phyloP scores from a whole-genome alignment of 2,113 vertebrate genomes.

The Entomyzon cyanotis region DNA sequence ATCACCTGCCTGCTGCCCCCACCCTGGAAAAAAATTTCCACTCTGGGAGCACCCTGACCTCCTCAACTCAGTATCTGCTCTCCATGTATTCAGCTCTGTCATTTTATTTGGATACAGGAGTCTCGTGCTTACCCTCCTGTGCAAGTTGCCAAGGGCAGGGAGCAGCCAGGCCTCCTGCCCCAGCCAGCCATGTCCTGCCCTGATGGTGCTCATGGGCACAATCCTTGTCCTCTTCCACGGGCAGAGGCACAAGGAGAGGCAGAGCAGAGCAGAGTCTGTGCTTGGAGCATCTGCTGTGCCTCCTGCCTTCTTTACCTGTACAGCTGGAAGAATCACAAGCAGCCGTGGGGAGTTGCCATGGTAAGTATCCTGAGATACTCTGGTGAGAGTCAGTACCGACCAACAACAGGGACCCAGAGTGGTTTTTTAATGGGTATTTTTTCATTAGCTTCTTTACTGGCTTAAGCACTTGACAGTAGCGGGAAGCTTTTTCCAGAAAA shows the following conservation, averaged over 20 bases:
- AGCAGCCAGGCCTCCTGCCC: neutral
- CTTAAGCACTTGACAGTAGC: neutral
- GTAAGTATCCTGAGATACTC: neutral
- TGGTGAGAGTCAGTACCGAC: accelerated
- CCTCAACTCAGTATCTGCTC: neutral
- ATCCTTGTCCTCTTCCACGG: neutral
- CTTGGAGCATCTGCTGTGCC: neutral
- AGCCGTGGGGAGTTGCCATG: accelerated
- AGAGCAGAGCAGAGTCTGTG: neutral
- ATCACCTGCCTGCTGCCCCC: neutral
- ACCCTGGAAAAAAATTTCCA: neutral
- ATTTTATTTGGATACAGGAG: neutral
- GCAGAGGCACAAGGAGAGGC: accelerated
- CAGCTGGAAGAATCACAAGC: neutral
- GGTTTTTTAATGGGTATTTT: neutral
- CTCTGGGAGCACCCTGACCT: neutral
- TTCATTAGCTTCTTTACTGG: neutral
- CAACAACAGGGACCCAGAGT: neutral
- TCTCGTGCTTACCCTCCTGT: accelerated
- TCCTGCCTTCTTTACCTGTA: accelerated
- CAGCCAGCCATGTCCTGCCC: neutral
- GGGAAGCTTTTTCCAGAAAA: neutral
- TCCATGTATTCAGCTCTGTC: neutral
- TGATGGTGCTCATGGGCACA: accelerated
- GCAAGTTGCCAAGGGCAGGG: accelerated